phyloP scores from a whole-genome alignment of 2,797 vertebrate species.

The Danio albolineatus region DNA sequence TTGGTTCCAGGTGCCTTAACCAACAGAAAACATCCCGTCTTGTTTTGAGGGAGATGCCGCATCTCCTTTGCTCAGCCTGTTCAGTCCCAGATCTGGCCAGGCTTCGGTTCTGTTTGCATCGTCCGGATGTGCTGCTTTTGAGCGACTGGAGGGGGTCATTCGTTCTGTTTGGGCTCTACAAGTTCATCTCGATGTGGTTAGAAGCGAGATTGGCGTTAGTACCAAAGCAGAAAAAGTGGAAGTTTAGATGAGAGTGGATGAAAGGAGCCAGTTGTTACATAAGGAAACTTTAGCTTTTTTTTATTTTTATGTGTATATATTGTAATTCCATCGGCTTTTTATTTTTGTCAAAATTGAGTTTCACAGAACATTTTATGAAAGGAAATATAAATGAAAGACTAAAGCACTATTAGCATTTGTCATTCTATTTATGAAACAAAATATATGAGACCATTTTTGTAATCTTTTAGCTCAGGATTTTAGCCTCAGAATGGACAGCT shows the following conservation, averaged over 20 bases:
- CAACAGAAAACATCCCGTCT: neutral
- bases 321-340: conserved; percentile 31
- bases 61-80: conserved; percentile 20
- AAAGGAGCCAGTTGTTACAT: conserved; percentile 40
- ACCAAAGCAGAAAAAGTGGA: conserved; percentile 22
- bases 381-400: neutral
- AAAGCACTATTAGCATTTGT: conserved; percentile 24
- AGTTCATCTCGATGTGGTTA: conserved; percentile 22
- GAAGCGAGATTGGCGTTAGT: conserved; percentile 15
- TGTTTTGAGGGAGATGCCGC: conserved; percentile 34
- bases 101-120: conserved; percentile 2
- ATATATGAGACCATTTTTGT: neutral
- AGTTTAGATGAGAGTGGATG: neutral
- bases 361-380: neutral
- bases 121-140: neutral
- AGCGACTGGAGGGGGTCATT: conserved; percentile 3
- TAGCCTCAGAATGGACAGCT: neutral
- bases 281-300: conserved; percentile 27
- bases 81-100: conserved; percentile 12
- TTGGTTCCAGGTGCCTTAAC: conserved; percentile 15
- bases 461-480: conserved; percentile 31
- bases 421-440: conserved; percentile 27
- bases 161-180: neutral
- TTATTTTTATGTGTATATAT: neutral
- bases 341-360: neutral